Percentiles rank a stretch among this genome's conserved stretches.
phyloP scores from a whole-genome alignment of 2,113 vertebrate genomes.

The Vicugna pacos region DNA sequence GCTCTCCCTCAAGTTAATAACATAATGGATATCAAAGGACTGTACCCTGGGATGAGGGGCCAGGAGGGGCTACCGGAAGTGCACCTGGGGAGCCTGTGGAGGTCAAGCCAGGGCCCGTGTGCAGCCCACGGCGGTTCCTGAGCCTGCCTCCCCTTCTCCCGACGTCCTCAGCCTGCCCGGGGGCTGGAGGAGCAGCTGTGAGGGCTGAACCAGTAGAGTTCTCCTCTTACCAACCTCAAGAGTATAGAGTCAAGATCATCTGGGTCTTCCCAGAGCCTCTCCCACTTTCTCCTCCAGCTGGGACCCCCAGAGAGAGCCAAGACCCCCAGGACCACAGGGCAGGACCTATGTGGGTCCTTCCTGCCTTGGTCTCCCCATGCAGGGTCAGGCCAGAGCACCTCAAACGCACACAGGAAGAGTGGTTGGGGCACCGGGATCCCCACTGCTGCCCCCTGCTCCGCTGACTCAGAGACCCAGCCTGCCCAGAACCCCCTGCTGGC shows the following conservation, averaged over 20 bases:
- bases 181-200: not conserved
- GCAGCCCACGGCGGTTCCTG: too few species aligned
- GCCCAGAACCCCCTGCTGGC: not conserved
- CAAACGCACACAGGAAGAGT: not conserved
- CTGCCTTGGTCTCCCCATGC: not conserved
- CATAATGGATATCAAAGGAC: not conserved
- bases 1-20: not conserved
- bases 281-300: not conserved
- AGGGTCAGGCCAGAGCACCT: not conserved
- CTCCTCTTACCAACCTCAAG: not conserved
- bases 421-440: rapidly evolving
- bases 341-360: not conserved
- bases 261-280: not conserved
- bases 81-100: not conserved
- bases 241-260: not conserved
- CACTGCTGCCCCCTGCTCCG: not conserved
- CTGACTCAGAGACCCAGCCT: not conserved
- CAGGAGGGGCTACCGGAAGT: not conserved
- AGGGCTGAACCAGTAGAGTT: not conserved
- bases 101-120: too few species aligned
- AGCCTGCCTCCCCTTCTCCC: not conserved
- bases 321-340: not conserved
- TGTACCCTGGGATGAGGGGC: not conserved
- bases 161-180: not conserved
- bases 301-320: not conserved